Evolutionary conservation across 1,140 invertebrate species (phyloP).

Genomic region (Nephila pilipes): DNA sequence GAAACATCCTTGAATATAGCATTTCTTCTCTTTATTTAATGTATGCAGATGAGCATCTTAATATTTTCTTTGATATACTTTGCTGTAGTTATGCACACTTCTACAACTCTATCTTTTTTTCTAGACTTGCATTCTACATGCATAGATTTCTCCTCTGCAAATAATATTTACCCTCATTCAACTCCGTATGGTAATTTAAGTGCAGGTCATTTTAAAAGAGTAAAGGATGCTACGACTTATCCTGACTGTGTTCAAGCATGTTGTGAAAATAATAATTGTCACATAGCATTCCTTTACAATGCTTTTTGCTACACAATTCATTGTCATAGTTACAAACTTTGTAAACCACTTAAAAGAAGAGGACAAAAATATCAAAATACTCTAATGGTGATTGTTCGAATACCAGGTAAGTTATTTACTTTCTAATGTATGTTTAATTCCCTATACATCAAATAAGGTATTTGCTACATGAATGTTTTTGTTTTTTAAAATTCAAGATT

Average conservation of each 20-base stretch:
- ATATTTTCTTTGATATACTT: background rate
- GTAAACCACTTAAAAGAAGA: constrained; percentile 85
- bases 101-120: background rate
- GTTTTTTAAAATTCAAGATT: background rate
- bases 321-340: constrained; percentile 87
- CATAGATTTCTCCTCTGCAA: background rate
- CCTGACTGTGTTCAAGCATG: constrained; percentile 88
- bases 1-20: background rate
- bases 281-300: constrained; percentile 90
- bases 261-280: constrained; percentile 86
- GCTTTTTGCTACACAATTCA: constrained; percentile 85
- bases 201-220: constrained; percentile 81
- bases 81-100: background rate
- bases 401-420: constrained; percentile 65
- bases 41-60: background rate
- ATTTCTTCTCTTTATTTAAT: background rate
- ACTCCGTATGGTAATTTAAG: constrained; percentile 68
- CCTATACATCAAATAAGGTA: background rate
- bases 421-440: background rate
- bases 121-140: constrained; percentile 34
- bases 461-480: background rate
- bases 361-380: constrained; percentile 83
- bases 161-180: constrained; percentile 43
- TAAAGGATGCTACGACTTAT: constrained; percentile 83
- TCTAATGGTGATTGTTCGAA: constrained; percentile 88